These are phyloP conservation scores for Aphidoletes aphidimyza DNA, from an alignment of 2,888 invertebrate genomes.

Conservation along the genomic window DNA sequence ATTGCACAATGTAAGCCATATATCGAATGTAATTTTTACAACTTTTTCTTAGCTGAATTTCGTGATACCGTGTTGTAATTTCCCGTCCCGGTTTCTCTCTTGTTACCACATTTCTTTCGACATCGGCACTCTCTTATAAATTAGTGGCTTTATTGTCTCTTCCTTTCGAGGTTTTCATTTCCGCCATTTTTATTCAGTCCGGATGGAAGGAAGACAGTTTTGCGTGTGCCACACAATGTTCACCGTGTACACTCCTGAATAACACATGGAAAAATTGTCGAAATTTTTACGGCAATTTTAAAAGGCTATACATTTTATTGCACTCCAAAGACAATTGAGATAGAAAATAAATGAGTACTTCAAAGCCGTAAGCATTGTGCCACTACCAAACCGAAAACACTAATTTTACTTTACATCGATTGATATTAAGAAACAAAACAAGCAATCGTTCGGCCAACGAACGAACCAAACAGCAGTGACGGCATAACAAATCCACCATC, in stretches of 20 bases:
- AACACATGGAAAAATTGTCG: neutral
- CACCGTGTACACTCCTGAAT: no score
- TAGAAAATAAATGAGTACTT: neutral
- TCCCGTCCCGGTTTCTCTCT: neutral
- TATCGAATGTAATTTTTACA: no score
- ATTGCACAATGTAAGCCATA: no score
- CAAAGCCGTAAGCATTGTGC: neutral
- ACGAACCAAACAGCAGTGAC: neutral
- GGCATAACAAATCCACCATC: neutral
- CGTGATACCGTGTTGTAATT: no score
- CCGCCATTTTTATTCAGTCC: neutral
- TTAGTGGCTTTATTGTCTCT: neutral
- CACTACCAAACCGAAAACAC: neutral
- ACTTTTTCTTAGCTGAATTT: no score
- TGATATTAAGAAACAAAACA: neutral
- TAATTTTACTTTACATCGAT: neutral
- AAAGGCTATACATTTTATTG: constrained; percentile 7
- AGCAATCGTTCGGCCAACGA: no score
- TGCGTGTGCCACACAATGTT: no score
- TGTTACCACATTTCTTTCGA: neutral
- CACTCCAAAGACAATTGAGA: constrained; percentile 25
- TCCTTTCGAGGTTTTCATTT: neutral
- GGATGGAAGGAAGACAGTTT: neutral
- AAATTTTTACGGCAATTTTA: neutral
- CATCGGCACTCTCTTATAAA: neutral